Percentiles rank a stretch among this genome's conserved stretches.
Evolutionary conservation across 2,113 vertebrate genomes (phyloP).

Genomic region (Ardeotis arabs): DNA sequence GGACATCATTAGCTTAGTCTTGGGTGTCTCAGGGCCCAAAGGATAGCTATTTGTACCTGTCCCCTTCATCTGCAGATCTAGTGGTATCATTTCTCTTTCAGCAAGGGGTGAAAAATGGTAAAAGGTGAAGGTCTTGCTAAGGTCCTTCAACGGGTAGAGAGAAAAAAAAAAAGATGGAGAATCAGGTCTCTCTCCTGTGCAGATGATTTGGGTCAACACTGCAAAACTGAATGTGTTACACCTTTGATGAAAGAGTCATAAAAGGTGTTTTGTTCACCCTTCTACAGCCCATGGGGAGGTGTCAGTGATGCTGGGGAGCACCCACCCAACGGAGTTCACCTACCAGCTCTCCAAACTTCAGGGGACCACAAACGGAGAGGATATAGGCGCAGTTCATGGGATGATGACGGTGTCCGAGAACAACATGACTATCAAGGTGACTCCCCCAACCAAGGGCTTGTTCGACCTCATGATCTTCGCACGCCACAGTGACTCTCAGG

Average conservation of each 20-base stretch:
- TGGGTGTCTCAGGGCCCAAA: not conserved
- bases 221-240: not conserved
- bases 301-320: constrained; percentile 72
- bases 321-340: constrained; percentile 72
- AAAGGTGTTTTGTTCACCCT: not conserved
- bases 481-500: constrained; percentile 22
- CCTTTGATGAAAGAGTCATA: not conserved
- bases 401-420: constrained; percentile 68
- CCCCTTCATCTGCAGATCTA: not conserved
- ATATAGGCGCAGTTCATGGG: constrained; percentile 63
- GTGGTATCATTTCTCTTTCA: not conserved
- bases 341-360: constrained; percentile 77
- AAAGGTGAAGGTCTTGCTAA: not conserved
- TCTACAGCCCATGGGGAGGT: constrained; percentile 78
- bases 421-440: constrained; percentile 75
- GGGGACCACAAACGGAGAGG: constrained; percentile 17
- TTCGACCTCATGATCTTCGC: constrained; percentile 83
- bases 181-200: not conserved
- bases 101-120: not conserved
- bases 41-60: not conserved
- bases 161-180: not conserved
- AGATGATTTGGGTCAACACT: not conserved
- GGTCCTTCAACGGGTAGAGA: not conserved
- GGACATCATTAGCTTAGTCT: not conserved
- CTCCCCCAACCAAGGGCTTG: constrained; percentile 67